These are phyloP conservation scores for Botia almorhae DNA, from an alignment of 2,797 vertebrate species.

Conservation along the genomic window DNA sequence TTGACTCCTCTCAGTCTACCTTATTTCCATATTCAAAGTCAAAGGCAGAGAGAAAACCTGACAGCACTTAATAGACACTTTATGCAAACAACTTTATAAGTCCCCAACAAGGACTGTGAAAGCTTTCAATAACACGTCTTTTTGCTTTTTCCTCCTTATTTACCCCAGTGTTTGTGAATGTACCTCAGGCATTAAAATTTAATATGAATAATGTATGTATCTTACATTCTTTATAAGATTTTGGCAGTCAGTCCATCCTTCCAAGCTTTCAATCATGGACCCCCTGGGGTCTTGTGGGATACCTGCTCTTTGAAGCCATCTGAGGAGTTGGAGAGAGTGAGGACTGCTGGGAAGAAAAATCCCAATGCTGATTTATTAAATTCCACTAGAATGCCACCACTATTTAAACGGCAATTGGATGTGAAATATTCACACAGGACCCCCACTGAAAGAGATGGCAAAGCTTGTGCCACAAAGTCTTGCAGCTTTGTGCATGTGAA, in stretches of 20 bases:
- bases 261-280: constrained; percentile 77
- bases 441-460: constrained; percentile 21
- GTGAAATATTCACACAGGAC: constrained; percentile 51
- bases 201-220: constrained; percentile 80
- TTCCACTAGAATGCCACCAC: constrained; percentile 63
- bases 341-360: constrained; percentile 68
- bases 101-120: constrained; percentile 61
- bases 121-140: constrained; percentile 65
- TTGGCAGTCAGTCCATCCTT: constrained; percentile 74
- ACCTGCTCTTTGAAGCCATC: constrained; percentile 79
- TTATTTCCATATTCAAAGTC: constrained; percentile 66
- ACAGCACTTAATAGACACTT: constrained; percentile 63
- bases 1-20: constrained; percentile 61
- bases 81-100: constrained; percentile 44
- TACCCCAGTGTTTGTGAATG: constrained; percentile 56
- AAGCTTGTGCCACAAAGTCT: constrained; percentile 6
- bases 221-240: constrained; percentile 81
- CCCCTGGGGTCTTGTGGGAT: constrained; percentile 74
- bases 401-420: constrained; percentile 59
- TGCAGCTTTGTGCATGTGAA: not conserved
- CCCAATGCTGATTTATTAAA: constrained; percentile 64
- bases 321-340: constrained; percentile 56
- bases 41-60: constrained; percentile 48
- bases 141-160: constrained; percentile 54
- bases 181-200: constrained; percentile 71